phyloP scores from a whole-genome alignment of 1,140 invertebrate species.

The Nautilus pompilius region DNA sequence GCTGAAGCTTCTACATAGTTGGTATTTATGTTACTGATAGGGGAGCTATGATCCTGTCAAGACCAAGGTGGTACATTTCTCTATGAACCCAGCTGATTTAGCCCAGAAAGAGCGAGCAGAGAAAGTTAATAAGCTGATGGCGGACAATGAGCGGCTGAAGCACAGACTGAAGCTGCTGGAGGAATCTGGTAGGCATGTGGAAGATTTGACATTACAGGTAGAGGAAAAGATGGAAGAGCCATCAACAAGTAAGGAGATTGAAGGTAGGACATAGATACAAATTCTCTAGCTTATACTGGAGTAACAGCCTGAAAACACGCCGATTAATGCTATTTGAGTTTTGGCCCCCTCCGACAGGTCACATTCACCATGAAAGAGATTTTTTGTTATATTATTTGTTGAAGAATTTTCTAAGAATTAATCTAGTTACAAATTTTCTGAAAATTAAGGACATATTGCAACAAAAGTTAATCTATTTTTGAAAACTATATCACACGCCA shows the following conservation, averaged over 20 bases:
- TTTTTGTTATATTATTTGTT: no score
- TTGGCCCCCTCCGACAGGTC: no score
- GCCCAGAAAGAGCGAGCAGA: constrained; percentile 66
- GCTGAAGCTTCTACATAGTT: no score
- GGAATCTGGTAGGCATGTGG: constrained; percentile 36
- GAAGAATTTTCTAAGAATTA: no score
- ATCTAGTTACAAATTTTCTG: no score
- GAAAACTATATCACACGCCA: no score
- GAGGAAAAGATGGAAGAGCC: constrained; percentile 57
- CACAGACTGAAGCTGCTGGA: constrained; percentile 56
- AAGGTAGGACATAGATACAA: constrained; percentile 26
- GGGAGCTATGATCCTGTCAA: constrained; percentile 44
- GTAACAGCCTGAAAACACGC: no score
- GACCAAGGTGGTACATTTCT: constrained; percentile 61
- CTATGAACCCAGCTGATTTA: constrained; percentile 72
- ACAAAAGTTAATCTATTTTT: no score
- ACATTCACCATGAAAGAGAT: no score
- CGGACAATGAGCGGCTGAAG: constrained; percentile 68
- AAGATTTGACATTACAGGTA: constrained; percentile 50
- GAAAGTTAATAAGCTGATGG: constrained; percentile 67
- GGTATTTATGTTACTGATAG: neutral
- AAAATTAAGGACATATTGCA: no score
- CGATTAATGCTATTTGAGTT: no score
- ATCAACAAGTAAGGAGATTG: constrained; percentile 35
- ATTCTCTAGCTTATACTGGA: no score